phyloP scores from a whole-genome alignment of 2,888 invertebrate genomes.

The Drosophila mercatorum region DNA sequence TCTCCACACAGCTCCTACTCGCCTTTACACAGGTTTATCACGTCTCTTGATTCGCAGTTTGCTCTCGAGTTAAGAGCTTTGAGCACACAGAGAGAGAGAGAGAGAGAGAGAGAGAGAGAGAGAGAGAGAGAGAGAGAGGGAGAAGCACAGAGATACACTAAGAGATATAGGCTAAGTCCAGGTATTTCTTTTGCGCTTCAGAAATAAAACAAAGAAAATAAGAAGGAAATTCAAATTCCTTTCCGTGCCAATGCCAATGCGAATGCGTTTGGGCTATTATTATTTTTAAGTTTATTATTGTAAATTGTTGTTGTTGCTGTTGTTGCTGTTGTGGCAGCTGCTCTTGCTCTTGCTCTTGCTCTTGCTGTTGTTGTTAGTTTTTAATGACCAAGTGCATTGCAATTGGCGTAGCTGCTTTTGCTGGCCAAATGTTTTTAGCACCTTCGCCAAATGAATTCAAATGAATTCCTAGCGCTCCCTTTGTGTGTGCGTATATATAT shows the following conservation, averaged over 20 bases:
- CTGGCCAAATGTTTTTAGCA: constrained; percentile 27
- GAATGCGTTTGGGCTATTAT: constrained; percentile 13
- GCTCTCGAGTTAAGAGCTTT: neutral
- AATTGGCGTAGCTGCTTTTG: constrained; percentile 37
- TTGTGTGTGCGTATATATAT: neutral
- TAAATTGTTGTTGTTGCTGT: constrained; percentile 2
- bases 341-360: neutral
- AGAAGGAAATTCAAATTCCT: constrained; percentile 34
- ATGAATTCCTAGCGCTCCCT: neutral
- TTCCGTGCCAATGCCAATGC: constrained; percentile 45
- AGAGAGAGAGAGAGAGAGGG: too few relatives aligned
- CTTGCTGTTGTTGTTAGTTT: constrained; percentile 9
- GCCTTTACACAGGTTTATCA: neutral
- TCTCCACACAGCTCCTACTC: neutral
- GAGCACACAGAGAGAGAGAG: constrained; percentile 1
- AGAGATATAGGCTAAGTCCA: neutral
- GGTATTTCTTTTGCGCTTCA: constrained; percentile 22
- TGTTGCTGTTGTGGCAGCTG: neutral
- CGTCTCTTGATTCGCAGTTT: neutral
- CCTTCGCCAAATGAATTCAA: neutral
- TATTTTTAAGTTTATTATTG: constrained; percentile 9
- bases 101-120: neutral
- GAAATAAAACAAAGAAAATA: constrained; percentile 6
- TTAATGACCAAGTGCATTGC: constrained; percentile 43
- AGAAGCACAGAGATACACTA: neutral